These are phyloP conservation scores for Pelusios castaneus DNA, from an alignment of 2,113 vertebrate genomes.

Conservation along the genomic window DNA sequence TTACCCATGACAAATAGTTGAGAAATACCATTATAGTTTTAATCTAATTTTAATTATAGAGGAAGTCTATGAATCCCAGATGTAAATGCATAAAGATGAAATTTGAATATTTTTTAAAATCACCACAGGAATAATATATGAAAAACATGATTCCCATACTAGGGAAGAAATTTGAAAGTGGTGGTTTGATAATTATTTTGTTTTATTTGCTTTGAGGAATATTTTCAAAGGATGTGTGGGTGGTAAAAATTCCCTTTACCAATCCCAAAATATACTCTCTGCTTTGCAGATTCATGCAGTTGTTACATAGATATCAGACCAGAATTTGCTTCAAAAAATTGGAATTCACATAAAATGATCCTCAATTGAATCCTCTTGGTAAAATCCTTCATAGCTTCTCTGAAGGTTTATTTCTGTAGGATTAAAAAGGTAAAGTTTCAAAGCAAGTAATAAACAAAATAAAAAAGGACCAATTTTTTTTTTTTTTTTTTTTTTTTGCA, in stretches of 20 bases:
- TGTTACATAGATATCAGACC: neutral
- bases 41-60: neutral
- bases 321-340: neutral
- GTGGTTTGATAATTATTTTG: neutral
- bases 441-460: neutral
- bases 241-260: neutral
- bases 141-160: neutral
- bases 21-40: neutral
- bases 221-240: neutral
- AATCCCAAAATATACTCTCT: neutral
- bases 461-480: too few relatives aligned
- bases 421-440: neutral
- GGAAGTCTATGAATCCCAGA: neutral
- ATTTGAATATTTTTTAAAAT: neutral
- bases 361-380: neutral
- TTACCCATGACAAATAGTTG: neutral
- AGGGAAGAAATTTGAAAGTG: neutral
- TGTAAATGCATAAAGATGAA: neutral
- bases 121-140: neutral
- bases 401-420: neutral
- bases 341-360: neutral
- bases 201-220: neutral
- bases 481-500: too few relatives aligned
- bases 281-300: neutral
- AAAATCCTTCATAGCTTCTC: neutral